Evolutionary conservation across 2,797 vertebrate species (phyloP), one percentile per base, ranked within the genome.

Genomic region (Hybognathus amarus): DNA sequence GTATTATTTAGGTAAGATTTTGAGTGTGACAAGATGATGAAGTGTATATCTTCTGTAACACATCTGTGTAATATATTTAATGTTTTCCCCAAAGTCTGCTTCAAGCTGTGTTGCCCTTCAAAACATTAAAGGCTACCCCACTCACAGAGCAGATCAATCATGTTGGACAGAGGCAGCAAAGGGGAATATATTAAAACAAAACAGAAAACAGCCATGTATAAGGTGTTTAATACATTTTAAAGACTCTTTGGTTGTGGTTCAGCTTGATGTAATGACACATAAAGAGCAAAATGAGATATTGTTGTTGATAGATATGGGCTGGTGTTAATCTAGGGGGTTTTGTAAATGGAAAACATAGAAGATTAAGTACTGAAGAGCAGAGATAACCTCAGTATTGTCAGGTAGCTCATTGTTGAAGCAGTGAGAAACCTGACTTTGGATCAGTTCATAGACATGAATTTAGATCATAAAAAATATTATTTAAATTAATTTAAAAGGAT

Each of bases 11-110:
- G 7, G 7, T 73, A 68, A 73, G 52, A 69, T 67, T 75, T 63
- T 63, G 73, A 79, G 42, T 75, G 61, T 85, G 74, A 87, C 78
- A 81, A 78, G 45, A 81, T 88, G 80, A 86, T 86, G 7, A 85
- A 88, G 78, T 50, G 67, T 59, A 59, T 69, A 36, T 85, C 30
- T 77, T 77, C 47, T 76, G 45, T 69, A 77, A 52, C 66, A 66
- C 13, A 83, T 83, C 52, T 67, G 74, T 6, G 17, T 66, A 79
- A 85, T 66, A 71, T 38, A 82, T 83, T 83, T 79, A 80, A 33
- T 17, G 45, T 80, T 73, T 68, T 20, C 63, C 54, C 61, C 36
- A 20, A 85, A 68, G 77, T 83, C 9, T 27, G 45, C 61, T 61
- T 7, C 38, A 76, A 64, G 36, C 27, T 6, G 6, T 45, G 69